Evolutionary conservation across 30 jellyfish, hydroid and myxozoan species (phyloP), one percentile per base, ranked within the genome.

Genomic region (Morbakka virulenta): DNA sequence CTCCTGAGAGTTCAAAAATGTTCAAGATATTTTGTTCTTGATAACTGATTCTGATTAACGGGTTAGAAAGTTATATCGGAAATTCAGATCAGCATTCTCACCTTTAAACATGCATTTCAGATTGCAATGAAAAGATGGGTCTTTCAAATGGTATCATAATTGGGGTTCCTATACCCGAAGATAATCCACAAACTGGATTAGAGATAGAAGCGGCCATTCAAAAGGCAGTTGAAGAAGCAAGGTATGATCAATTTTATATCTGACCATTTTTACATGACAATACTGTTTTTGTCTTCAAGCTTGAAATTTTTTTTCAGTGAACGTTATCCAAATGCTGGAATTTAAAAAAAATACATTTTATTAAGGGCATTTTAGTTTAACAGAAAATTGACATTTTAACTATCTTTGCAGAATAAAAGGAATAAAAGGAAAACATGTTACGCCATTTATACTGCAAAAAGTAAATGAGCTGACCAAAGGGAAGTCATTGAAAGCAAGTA

Each of bases 151-250:
- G 98, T 47, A 25, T 86, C 26, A 96, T 91, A 0, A 66, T 91
- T 52, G 98, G 96, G 22, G 98, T 91, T 36, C 98, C 98, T 2
- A 85, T 91, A n/a, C 96, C 94, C 2, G 83, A 78, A 4, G 87
- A 73, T 17, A 35, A 33, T 26, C 31, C 83, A 23, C 27, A 67
- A 0, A 68, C 61, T 32, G 94, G 96, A 0, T 87, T 70, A 28
- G 94, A 72, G 53, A 91, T 91, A 2, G 95, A 84, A 81, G 35
- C 47, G 27, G 88, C 82, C 14, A 83, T 85, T 29, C 89, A 78
- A 51, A 24, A 52, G 64, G 95, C 98, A 13, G 51, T 91, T 30
- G 66, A 70, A 24, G 85, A 84, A 53, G 86, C 96, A 24, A 74
- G 88, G 96, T 74, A 24, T 21, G 35, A 21, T n/a, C 52, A 25